Conservation (phyloP, 2,797 vertebrate genomes). For the Tapera naevia region DNA sequence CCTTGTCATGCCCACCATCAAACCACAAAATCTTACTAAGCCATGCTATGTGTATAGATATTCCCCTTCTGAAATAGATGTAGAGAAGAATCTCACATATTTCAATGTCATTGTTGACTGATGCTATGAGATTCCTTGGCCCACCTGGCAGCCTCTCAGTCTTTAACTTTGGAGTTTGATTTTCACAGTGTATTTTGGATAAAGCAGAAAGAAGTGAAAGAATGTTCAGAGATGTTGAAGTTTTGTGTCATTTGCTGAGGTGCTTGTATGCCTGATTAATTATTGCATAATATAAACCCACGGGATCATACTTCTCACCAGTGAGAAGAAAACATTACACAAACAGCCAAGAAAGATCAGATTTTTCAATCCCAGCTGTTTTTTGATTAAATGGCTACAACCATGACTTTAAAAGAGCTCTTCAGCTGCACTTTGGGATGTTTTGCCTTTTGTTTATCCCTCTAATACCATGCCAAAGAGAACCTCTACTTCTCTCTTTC, state of each 20-base stretch:
- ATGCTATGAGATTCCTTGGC: not conserved
- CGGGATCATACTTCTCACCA: constrained; percentile 27
- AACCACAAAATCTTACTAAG: not conserved
- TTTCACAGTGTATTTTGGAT: constrained; percentile 32
- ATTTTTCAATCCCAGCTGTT: constrained; percentile 65
- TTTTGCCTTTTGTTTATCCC: constrained; percentile 38
- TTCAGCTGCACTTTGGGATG: constrained; percentile 42
- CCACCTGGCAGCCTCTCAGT: constrained; percentile 21
- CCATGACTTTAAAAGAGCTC: constrained; percentile 1
- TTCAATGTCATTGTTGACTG: not conserved
- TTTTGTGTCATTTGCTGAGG: constrained; percentile 45
- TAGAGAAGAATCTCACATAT: not conserved
- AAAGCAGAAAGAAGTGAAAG: constrained; percentile 28
- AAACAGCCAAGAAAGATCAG: constrained; percentile 53
- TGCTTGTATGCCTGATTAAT: constrained; percentile 50
- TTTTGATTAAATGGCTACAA: constrained; percentile 51
- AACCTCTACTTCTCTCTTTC: not conserved
- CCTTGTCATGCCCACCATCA: not conserved
- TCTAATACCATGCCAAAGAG: not conserved
- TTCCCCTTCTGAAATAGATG: not conserved
- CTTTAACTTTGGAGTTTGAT: not conserved
- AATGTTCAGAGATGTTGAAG: constrained; percentile 34
- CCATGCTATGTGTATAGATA: not conserved
- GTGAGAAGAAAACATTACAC: constrained; percentile 2
- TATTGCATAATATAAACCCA: constrained; percentile 55